Conservation (phyloP, 2,113 vertebrate species). For the Chlorodrepanis virens region DNA sequence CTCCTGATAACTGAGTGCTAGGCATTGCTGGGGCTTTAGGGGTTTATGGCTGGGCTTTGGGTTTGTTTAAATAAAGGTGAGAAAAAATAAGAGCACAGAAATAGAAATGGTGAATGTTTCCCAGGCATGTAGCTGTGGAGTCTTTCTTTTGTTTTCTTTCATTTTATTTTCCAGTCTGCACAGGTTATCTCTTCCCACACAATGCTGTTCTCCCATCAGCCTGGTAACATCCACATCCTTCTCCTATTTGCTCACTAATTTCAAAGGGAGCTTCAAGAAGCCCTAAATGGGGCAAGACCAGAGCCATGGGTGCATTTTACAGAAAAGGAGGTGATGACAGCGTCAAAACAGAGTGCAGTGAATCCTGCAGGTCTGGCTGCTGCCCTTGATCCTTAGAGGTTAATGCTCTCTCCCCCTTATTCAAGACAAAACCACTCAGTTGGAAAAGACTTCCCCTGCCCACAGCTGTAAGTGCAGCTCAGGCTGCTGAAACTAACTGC, state of each 20-base stretch:
- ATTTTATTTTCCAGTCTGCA: background rate
- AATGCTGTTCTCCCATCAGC: background rate
- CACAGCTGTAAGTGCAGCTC: background rate
- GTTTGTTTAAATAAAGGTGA: fast-evolving
- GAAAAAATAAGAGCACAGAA: background rate
- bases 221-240: background rate
- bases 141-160: background rate
- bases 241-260: background rate
- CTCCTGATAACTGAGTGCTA: background rate
- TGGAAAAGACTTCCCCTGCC: background rate
- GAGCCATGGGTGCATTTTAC: background rate
- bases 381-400: background rate
- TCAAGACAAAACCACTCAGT: background rate
- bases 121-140: background rate
- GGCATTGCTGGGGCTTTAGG: background rate
- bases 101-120: background rate
- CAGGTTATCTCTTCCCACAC: background rate
- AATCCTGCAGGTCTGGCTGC: background rate
- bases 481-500: background rate
- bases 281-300: background rate
- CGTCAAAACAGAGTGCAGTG: background rate
- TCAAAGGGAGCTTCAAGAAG: background rate
- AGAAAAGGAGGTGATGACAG: background rate
- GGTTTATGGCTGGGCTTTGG: background rate
- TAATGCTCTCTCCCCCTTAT: background rate